Conservation (phyloP, 2,113 vertebrate genomes). For the Muscicapa adusta region DNA sequence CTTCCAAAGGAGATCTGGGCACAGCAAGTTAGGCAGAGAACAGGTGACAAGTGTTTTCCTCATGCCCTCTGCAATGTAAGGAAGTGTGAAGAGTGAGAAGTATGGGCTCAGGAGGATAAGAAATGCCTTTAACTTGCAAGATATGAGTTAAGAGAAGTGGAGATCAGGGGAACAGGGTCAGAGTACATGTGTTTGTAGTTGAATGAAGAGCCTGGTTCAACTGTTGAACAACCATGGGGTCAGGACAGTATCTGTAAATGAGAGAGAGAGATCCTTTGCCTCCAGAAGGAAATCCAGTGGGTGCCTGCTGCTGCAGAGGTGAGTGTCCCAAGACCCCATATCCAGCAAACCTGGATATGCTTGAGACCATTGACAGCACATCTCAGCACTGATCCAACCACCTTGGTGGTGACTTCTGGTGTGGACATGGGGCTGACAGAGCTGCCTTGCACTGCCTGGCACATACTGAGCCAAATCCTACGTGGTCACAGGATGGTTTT, state of each 20-base stretch:
- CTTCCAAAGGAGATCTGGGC: neutral
- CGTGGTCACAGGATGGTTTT: rapidly evolving
- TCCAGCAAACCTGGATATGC: neutral
- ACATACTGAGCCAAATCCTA: rapidly evolving
- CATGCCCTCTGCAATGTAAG: neutral
- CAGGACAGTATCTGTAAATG: neutral
- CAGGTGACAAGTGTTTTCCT: neutral
- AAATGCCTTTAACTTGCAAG: neutral
- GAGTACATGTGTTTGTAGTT: neutral
- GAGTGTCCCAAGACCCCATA: neutral
- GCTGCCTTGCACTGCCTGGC: neutral
- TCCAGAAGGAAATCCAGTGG: neutral
- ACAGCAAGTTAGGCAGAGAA: neutral
- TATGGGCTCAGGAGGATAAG: neutral
- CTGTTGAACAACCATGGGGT: neutral
- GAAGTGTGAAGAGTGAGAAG: neutral
- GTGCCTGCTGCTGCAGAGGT: neutral
- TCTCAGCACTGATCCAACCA: neutral
- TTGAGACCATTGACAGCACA: neutral
- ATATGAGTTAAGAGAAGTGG: neutral
- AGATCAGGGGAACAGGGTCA: neutral
- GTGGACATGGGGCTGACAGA: rapidly evolving
- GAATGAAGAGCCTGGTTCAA: neutral
- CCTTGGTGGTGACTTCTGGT: neutral
- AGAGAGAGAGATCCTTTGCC: neutral